These are phyloP conservation scores for Nesoenas mayeri DNA, from an alignment of 2,113 vertebrate species.

Conservation along the genomic window DNA sequence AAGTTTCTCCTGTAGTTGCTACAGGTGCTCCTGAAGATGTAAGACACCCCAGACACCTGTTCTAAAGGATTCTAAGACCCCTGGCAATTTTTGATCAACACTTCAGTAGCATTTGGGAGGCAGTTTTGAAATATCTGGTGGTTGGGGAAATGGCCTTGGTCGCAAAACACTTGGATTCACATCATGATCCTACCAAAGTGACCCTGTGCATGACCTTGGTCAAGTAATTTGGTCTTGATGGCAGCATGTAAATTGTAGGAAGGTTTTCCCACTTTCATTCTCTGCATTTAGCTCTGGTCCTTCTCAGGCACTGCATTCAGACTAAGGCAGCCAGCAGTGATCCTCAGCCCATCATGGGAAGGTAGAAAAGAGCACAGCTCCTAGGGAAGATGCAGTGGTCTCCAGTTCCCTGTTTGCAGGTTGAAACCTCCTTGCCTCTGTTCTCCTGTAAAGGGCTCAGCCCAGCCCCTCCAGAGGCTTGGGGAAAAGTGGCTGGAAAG, in stretches of 20 bases:
- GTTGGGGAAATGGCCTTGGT: not conserved
- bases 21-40: not conserved
- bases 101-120: not conserved
- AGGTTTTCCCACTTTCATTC: not conserved
- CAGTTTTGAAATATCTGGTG: not conserved
- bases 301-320: not conserved
- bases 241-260: not conserved
- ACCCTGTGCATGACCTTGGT: not conserved
- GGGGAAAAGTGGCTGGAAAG: too few species aligned
- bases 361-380: not conserved
- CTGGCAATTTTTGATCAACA: not conserved
- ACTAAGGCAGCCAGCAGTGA: not conserved
- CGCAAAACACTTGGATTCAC: not conserved
- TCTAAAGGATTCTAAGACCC: not conserved
- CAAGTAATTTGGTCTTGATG: not conserved
- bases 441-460: not conserved
- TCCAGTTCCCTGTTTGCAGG: not conserved
- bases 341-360: not conserved
- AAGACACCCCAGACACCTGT: not conserved
- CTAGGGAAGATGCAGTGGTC: not conserved
- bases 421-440: not conserved
- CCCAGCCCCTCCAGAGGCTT: not conserved
- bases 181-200: not conserved
- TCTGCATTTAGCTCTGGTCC: not conserved
- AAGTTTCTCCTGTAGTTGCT: not conserved